Percentiles rank a stretch among this genome's conserved stretches.
Conservation (phyloP, 2,797 vertebrate genomes). For the Hephaestus fuliginosus region DNA sequence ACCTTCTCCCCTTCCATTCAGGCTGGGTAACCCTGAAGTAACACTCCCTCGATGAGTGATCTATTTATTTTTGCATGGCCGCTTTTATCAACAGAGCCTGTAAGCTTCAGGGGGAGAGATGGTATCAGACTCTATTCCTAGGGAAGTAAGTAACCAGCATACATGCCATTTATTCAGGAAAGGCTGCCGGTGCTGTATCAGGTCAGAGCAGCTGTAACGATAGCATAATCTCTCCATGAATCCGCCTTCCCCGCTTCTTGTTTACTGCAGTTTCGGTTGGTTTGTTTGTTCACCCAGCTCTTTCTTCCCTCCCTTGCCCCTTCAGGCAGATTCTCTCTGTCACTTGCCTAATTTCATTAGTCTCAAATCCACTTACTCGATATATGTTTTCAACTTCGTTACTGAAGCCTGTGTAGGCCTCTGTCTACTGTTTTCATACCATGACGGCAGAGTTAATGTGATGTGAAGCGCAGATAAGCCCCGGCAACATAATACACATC, state of each 20-base stretch:
- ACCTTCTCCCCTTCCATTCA: conserved; percentile 61
- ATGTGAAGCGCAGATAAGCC: conserved; percentile 35
- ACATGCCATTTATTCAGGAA: conserved; percentile 69
- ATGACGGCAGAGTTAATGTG: conserved; percentile 23
- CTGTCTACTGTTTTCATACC: conserved; percentile 39
- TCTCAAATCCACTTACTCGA: conserved; percentile 66
- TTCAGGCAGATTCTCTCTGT: conserved; percentile 52
- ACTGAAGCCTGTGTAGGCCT: conserved; percentile 29
- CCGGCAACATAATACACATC: conserved; percentile 40
- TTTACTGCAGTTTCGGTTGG: conserved; percentile 44
- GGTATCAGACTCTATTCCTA: conserved; percentile 72
- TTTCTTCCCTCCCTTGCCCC: conserved; percentile 24
- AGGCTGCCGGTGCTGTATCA: conserved; percentile 62
- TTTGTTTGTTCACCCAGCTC: conserved; percentile 40
- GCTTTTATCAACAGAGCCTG: conserved; percentile 76
- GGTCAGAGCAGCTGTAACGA: conserved; percentile 70
- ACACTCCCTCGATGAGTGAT: conserved; percentile 77
- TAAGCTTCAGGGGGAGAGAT: conserved; percentile 74
- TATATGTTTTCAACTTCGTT: conserved; percentile 65
- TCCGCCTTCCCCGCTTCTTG: conserved; percentile 36
- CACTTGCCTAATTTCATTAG: conserved; percentile 65
- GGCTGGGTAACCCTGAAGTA: conserved; percentile 74
- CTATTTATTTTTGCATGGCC: conserved; percentile 83
- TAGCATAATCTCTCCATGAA: conserved; percentile 59
- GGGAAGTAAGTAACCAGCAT: conserved; percentile 63